These are phyloP conservation scores for Syngnathus rostellatus DNA, from an alignment of 2,797 vertebrate species.

Conservation along the genomic window DNA sequence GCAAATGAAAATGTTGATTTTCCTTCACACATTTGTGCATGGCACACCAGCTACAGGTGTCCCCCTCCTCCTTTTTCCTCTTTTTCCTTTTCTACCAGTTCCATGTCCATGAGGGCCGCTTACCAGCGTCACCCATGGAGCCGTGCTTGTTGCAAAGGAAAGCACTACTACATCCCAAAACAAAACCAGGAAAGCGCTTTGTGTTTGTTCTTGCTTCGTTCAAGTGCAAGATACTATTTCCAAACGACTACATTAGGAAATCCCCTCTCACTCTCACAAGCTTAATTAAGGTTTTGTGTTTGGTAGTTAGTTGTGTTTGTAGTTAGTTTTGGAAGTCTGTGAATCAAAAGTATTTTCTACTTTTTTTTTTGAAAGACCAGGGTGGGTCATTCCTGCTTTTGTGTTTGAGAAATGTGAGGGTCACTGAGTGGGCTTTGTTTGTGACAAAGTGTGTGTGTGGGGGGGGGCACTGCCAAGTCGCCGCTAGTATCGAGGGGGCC, in stretches of 20 bases:
- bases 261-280: not conserved
- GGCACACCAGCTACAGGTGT: not conserved
- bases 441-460: constrained; percentile 16
- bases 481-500: constrained; percentile 29
- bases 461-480: constrained; percentile 31
- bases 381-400: constrained; percentile 33
- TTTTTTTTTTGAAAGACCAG: constrained; percentile 4
- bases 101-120: constrained; percentile 38
- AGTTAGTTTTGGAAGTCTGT: not conserved
- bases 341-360: not conserved
- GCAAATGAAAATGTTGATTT: no score
- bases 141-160: constrained; percentile 29
- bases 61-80: not conserved
- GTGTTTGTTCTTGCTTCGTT: constrained; percentile 42
- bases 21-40: not conserved
- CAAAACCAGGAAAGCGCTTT: constrained; percentile 48
- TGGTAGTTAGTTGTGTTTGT: not conserved
- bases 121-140: constrained; percentile 48
- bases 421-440: constrained; percentile 41
- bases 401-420: constrained; percentile 52
- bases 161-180: constrained; percentile 35
- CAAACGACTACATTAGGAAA: not conserved
- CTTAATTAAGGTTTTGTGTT: not conserved
- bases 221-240: constrained; percentile 36
- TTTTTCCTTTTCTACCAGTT: not conserved